A percentile compares a stretch with the other conserved stretches of the same genome.
Evolutionary conservation across 2,797 vertebrate genomes (phyloP).

Genomic region (Trachurus trachurus): DNA sequence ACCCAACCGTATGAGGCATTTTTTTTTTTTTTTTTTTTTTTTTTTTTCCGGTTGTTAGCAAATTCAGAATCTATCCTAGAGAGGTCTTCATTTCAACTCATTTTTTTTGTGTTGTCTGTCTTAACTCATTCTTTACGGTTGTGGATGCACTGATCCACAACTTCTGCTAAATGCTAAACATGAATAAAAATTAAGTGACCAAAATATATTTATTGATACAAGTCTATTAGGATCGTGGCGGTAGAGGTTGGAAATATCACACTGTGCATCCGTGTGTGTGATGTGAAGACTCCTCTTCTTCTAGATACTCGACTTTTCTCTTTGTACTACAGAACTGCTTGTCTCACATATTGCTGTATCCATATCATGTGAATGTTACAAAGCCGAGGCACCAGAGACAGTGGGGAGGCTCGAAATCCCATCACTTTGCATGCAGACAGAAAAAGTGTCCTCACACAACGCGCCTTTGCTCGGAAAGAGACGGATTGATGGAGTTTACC

Average conservation of each 20-base stretch:
- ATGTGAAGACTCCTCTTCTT: not conserved
- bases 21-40: not conserved
- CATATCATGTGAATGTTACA: constrained; percentile 76
- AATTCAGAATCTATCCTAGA: constrained; percentile 43
- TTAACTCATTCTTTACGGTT: constrained; percentile 59
- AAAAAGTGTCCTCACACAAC: constrained; percentile 22
- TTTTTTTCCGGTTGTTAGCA: constrained; percentile 23
- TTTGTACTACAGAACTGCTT: constrained; percentile 59
- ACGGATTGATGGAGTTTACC: constrained; percentile 17
- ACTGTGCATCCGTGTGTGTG: constrained; percentile 25
- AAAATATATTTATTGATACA: constrained; percentile 84
- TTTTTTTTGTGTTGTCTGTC: constrained; percentile 60
- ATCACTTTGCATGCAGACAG: constrained; percentile 45
- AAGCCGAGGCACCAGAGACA: constrained; percentile 42
- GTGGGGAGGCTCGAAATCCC: constrained; percentile 16
- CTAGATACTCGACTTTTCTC: constrained; percentile 14
- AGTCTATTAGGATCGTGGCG: constrained; percentile 60
- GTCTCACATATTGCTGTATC: constrained; percentile 74
- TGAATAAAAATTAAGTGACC: constrained; percentile 83
- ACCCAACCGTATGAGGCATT: constrained; percentile 48
- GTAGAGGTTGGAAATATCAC: constrained; percentile 38
- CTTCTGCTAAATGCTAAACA: constrained; percentile 74
- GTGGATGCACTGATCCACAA: constrained; percentile 67
- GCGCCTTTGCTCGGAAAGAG: constrained; percentile 5
- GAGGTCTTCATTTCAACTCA: constrained; percentile 57